phyloP scores from a whole-genome alignment of 1,140 invertebrate genomes.

The Apis florea region DNA sequence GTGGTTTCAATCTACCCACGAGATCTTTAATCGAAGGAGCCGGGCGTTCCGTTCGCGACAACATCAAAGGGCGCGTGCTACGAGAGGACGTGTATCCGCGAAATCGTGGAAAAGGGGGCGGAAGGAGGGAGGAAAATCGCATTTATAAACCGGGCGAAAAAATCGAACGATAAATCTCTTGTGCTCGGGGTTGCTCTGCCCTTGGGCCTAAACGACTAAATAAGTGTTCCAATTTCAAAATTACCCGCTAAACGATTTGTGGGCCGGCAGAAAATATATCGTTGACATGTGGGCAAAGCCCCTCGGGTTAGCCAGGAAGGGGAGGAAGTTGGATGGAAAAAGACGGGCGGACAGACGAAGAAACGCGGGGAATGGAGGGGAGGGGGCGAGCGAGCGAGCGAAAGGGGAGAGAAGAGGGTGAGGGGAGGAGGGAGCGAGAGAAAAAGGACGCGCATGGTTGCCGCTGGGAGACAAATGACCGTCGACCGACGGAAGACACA shows the following conservation, averaged over 20 bases:
- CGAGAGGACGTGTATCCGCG: neutral
- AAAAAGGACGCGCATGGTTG: conserved; percentile 57
- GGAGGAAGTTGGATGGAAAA: conserved; percentile 14
- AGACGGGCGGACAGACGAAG: conserved; percentile 18
- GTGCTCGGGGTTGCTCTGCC: conserved; percentile 72
- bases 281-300: conserved; percentile 78
- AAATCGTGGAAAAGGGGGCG: neutral
- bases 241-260: conserved; percentile 80
- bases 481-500: conserved; percentile 66
- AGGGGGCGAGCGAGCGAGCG: neutral
- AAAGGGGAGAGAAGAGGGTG: conserved; percentile 5
- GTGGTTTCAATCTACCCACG: too few relatives aligned
- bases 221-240: conserved; percentile 81
- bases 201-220: conserved; percentile 78
- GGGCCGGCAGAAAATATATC: conserved; percentile 79
- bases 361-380: neutral
- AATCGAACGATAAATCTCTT: conserved; percentile 64
- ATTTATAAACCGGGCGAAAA: conserved; percentile 60
- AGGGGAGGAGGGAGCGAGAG: conserved; percentile 49
- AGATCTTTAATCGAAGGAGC: too few relatives aligned
- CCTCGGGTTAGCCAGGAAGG: conserved; percentile 55
- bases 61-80: too few relatives aligned
- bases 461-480: conserved; percentile 71
- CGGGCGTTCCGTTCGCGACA: too few relatives aligned
- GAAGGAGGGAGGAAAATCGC: conserved; percentile 23